Evolutionary conservation across 2,888 invertebrate genomes (phyloP).

Genomic region (Caenorhabditis wallacei): DNA sequence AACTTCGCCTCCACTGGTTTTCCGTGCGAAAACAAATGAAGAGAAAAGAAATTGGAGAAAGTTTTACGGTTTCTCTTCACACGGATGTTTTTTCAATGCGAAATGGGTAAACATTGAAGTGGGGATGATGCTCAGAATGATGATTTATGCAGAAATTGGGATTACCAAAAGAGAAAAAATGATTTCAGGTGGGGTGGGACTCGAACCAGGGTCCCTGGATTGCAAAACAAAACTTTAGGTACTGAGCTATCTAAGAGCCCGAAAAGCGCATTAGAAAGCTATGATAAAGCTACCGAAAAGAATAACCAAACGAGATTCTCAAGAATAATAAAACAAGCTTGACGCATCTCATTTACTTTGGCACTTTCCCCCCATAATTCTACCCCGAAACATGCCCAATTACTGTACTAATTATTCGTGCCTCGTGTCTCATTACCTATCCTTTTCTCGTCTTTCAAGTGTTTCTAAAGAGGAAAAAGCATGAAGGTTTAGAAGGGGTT

Average conservation of each 20-base stretch:
- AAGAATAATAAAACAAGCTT: slow-evolving; percentile 17
- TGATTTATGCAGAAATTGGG: not conserved
- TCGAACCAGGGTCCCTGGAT: not conserved
- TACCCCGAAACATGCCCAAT: slow-evolving; percentile 58
- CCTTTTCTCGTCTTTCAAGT: not conserved
- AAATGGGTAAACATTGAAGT: slow-evolving; percentile 45
- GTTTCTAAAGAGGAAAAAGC: slow-evolving; percentile 35
- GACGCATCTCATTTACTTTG: slow-evolving; percentile 52
- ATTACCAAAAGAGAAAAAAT: not conserved
- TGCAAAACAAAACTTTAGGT: not conserved
- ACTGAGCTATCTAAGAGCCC: not conserved
- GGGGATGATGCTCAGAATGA: slow-evolving; percentile 15
- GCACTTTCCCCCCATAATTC: slow-evolving; percentile 21
- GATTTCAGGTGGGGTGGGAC: not conserved
- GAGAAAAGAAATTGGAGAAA: slow-evolving; percentile 28
- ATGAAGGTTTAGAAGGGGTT: slow-evolving; percentile 19
- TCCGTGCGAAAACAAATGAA: slow-evolving; percentile 7
- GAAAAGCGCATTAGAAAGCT: not conserved
- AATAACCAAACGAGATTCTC: not conserved
- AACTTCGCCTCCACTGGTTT: slow-evolving; percentile 2
- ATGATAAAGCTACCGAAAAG: not conserved
- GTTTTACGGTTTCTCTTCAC: slow-evolving; percentile 31
- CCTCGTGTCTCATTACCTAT: slow-evolving; percentile 52
- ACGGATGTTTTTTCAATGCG: slow-evolving; percentile 54
- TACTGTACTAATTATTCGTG: slow-evolving; percentile 57